phyloP scores from a whole-genome alignment of 1,140 invertebrate genomes.

The Melipona quadrifasciata region DNA sequence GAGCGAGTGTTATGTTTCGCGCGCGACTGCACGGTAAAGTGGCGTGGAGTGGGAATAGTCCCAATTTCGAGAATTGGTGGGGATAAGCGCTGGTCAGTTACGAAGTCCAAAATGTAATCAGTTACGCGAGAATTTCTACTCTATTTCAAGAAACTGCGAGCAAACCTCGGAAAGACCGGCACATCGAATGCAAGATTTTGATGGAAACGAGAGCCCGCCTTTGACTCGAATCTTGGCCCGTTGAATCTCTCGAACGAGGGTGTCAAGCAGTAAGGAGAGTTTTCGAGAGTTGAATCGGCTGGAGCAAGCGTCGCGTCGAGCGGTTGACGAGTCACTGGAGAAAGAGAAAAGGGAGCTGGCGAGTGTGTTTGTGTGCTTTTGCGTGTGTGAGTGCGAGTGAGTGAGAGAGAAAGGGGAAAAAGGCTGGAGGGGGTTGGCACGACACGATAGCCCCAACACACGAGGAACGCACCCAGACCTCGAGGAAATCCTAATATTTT shows the following conservation, averaged over 20 bases:
- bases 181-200: neutral
- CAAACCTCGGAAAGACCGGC: no score
- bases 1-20: no score
- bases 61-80: no score
- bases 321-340: constrained; percentile 26
- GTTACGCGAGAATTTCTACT: no score
- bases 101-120: no score
- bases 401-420: no score
- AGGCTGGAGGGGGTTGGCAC: neutral
- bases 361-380: no score
- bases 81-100: no score
- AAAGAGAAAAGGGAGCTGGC: neutral
- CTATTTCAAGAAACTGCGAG: neutral
- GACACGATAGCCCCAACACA: constrained; percentile 23
- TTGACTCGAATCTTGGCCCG: constrained; percentile 47
- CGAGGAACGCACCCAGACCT: constrained; percentile 37
- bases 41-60: no score
- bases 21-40: no score
- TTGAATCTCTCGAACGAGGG: constrained; percentile 18
- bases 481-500: constrained; percentile 72
- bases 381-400: no score
- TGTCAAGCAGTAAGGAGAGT: constrained; percentile 15
- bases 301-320: constrained; percentile 36
- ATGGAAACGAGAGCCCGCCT: neutral
- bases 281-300: constrained; percentile 44